A percentile compares a stretch with the other conserved stretches of the same genome.
These are phyloP conservation scores for Diadegma fenestrale DNA, from an alignment of 2,888 invertebrate genomes.

Conservation along the genomic window DNA sequence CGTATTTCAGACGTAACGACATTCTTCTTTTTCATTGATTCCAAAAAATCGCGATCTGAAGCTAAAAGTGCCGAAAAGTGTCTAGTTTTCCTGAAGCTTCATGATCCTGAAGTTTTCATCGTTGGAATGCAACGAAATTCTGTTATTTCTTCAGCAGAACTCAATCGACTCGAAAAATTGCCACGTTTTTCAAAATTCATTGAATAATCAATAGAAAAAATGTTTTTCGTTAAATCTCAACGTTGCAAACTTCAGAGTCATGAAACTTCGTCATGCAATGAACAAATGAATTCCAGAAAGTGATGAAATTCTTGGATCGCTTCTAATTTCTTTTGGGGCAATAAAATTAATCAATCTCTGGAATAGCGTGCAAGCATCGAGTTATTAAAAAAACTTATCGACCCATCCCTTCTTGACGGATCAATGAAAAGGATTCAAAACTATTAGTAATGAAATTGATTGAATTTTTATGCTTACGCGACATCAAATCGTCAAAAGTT, in stretches of 20 bases:
- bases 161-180: no score
- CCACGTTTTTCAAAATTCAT: no score
- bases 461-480: conserved; percentile 89
- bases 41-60: no score
- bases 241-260: no score
- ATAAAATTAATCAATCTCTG: background rate
- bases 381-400: background rate
- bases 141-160: no score
- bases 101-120: no score
- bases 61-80: no score
- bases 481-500: conserved; percentile 95
- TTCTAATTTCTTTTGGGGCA: background rate
- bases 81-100: no score
- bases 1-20: background rate
- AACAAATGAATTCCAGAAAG: background rate
- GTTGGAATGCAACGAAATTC: no score
- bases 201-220: no score
- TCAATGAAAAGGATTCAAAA: background rate
- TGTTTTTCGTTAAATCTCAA: no score
- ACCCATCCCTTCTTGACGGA: background rate
- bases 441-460: background rate
- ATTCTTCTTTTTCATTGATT: background rate
- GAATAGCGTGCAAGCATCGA: background rate
- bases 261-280: background rate
- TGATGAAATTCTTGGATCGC: background rate